These are phyloP conservation scores for Heliconius hermathena DNA, from an alignment of 1,140 invertebrate species.

Conservation along the genomic window DNA sequence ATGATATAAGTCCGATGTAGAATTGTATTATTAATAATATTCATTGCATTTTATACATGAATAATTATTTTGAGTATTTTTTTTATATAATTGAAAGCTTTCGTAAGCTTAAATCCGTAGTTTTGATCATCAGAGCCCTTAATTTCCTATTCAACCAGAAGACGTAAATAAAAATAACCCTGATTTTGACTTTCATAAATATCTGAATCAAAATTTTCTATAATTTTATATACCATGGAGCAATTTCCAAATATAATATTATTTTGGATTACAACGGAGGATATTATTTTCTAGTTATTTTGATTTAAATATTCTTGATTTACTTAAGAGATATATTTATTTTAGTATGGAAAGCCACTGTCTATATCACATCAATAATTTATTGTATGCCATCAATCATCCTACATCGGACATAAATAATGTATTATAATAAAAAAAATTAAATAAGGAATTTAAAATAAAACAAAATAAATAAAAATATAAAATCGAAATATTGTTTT, in stretches of 20 bases:
- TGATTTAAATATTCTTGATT: neutral
- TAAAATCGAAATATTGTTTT: neutral
- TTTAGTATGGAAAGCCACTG: neutral
- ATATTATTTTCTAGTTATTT: too few species aligned
- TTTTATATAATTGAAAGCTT: constrained; percentile 17
- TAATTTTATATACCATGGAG: too few species aligned
- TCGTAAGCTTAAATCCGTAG: constrained; percentile 29
- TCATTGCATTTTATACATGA: too few species aligned
- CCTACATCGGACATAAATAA: constrained; percentile 30
- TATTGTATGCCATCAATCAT: constrained; percentile 12
- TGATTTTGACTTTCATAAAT: too few species aligned
- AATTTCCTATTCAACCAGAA: neutral
- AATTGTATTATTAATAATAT: neutral
- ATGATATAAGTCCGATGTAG: constrained; percentile 25
- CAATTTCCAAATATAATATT: too few species aligned
- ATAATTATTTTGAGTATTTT: neutral
- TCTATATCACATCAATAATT: neutral
- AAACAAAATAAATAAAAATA: constrained; percentile 38
- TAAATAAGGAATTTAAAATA: constrained; percentile 17
- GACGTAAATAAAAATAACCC: too few species aligned
- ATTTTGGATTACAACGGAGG: constrained; percentile 37
- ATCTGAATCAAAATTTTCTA: too few species aligned
- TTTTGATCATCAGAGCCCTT: constrained; percentile 13
- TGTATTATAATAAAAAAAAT: constrained; percentile 10
- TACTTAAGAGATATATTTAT: neutral